Evolutionary conservation across 2,888 invertebrate species (phyloP), one percentile per base, ranked within the genome.

Genomic region (Pristionchus japonicus): DNA sequence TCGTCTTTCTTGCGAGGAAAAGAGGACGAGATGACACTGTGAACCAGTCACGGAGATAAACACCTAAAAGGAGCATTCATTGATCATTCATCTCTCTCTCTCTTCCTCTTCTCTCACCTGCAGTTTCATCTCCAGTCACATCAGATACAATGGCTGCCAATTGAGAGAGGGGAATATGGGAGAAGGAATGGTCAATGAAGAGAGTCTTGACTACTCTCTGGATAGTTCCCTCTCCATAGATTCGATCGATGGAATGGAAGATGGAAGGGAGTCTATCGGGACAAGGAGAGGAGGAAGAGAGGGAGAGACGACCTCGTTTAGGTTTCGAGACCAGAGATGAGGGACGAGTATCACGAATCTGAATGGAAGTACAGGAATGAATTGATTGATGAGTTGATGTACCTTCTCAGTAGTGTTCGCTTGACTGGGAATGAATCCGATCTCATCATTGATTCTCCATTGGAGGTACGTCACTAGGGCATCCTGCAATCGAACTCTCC

Each of bases 401-500:
- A 85, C 85, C 64, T 85, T 85, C 83, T 83, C 52, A 0, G 83
- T 57, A 27, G 85, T 85, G 27, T 43, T 85, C n/a, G 34, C 15
- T 52, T 57, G 83, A 27, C 27, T 43, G 37, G 83, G 15, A n/a
- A 91, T 89, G 64, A 91, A 90, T 86, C 89, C 88, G 27, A 90
- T 80, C 40, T 90, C 88, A 84, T 92, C 92, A 88, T 91, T 91
- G 86, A 91, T 88, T 87, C 90, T 91, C 91, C 91, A 91, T 88
- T 90, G 91, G 82, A 92, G 84, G 37, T 92, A 92, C 4, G 90
- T 89, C 43, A 91, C 90, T n/a, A 92, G 88, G 3, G 92, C 90
- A 85, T 90, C 90, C 92, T 92, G 31, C 17, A 74, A 49, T 43
- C 1, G 2, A 40, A 43, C n/a, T 57, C n/a, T 34, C 43, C 23